Base-by-base conservation (phyloP, 2,797 vertebrate species). In the Garrulus glandarius region DNA sequence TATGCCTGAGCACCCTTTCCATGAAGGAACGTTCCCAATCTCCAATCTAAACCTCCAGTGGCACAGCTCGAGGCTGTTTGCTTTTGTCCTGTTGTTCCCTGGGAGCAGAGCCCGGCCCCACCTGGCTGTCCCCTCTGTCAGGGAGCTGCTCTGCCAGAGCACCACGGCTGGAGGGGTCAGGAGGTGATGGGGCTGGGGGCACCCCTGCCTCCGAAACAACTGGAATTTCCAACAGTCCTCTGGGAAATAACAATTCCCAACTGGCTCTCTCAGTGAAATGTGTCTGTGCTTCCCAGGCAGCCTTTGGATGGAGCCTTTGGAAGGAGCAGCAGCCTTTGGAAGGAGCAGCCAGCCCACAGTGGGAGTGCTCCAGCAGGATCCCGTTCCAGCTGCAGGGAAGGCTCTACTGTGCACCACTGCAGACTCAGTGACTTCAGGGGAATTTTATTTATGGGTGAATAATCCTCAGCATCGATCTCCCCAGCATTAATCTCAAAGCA, bases 191-290 rank as follows among this genome's bases (percentile, higher is more conserved):
- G 24, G 20, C 34, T 7, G 32, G 52, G 15, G 29, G 41, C 56
- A 3, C 0, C 7, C 12, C 11, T 43, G 7, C 5, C 5, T 11
- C 46, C 20, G 3, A 8, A 43, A 12, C 16, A 15, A 0, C 9
- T 2, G 3, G 1, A 1, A 21, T 5, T 21, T 6, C 44, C 19
- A 4, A 0, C 0, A 18, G 5, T 44, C 88, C 65, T 10, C 43
- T 56, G 39, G 60, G 55, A 63, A 68, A 53, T 12, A 46, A 27
- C 19, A 34, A 34, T 14, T 32, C 70, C 22, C 7, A 15, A 3
- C 13, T 22, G 37, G 17, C 26, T 68, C 23, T 59, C 17, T 21
- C 11, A 2, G 24, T 10, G 50, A 15, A 30, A 34, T 13, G 24
- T 30, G 49, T 10, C 15, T 29, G n/a, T 46, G 15, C 46, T 64